Evolutionary conservation across 2,113 vertebrate genomes (phyloP).

Genomic region (Irena cyanogastra): DNA sequence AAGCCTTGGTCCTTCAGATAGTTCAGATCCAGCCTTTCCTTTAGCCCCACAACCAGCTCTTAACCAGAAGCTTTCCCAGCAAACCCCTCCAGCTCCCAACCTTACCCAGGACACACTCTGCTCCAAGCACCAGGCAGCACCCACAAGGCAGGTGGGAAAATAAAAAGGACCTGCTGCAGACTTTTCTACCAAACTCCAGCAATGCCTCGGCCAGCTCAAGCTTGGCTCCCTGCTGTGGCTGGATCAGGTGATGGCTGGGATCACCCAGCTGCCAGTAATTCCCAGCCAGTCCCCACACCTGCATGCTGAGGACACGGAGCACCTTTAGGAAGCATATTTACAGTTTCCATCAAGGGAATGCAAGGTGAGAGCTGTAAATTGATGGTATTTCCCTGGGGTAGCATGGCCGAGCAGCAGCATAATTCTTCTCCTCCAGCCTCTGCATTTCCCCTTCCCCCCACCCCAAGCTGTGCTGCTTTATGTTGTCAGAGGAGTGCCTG

Average conservation of each 20-base stretch:
- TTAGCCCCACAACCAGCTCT: not conserved
- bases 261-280: not conserved
- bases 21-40: not conserved
- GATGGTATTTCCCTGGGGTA: not conserved
- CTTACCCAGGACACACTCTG: not conserved
- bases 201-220: not conserved
- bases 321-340: not conserved
- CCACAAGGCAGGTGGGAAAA: not conserved
- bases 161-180: not conserved
- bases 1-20: not conserved
- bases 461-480: not conserved
- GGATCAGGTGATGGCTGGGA: not conserved
- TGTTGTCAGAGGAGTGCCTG: not conserved
- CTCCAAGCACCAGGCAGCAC: not conserved
- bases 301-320: not conserved
- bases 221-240: not conserved
- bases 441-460: not conserved
- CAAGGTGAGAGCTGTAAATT: not conserved
- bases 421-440: not conserved
- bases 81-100: not conserved
- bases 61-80: not conserved
- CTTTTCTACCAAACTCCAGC: not conserved
- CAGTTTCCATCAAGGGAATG: not conserved
- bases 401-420: not conserved
- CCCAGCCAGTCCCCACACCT: not conserved